Base-by-base conservation (phyloP, 2,888 invertebrate genomes). In the Melieria crassipennis region DNA sequence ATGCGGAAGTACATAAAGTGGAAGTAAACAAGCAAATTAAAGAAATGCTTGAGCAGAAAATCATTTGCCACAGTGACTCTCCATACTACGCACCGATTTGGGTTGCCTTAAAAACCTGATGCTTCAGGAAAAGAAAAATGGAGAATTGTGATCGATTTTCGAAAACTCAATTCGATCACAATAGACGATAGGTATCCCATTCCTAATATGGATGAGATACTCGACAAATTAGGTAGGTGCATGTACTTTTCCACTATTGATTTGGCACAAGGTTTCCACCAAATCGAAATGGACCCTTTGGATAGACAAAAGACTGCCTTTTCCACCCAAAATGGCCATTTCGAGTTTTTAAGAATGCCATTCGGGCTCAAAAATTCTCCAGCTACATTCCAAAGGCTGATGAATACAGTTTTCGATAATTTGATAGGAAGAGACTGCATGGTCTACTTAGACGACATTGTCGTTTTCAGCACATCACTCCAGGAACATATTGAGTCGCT, bases 361-460 rank as follows among this genome's bases (percentile, higher is more conserved):
- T 76, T 76, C 11, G 74, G 74, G 5, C 55, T 76, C 5, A 75
- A 75, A 71, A 77, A 70, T 11, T 70, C 71, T 4, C 74, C 72
- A 7, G 67, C 70, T 4, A 76, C 73, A 7, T 77, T 75, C 56
- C 74, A 72, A 72, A 64, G 78, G 4, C 10, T 79, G 7, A 79
- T 81, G 75, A 77, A 82, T 60, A 65, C 63, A 6, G 74, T 81
- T 4, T 67, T 82, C 5, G 45, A 69, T 3, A 78, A 79, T 1
- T 30, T 79, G 0, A 76, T 77, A 70, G 75, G 77, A 6, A 78
- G 73, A 45, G 72, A 71, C n/a, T 79, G 80, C 58, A 75, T 83
- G 3, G 80, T 83, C 0, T 85, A 73, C 71, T 73, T 82, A 50
- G 84, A 84, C 45, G 83, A 84, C 65, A 79, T 82, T 3, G 75